Conservation (phyloP, 2,113 vertebrate species). For the Saguinus midas region DNA sequence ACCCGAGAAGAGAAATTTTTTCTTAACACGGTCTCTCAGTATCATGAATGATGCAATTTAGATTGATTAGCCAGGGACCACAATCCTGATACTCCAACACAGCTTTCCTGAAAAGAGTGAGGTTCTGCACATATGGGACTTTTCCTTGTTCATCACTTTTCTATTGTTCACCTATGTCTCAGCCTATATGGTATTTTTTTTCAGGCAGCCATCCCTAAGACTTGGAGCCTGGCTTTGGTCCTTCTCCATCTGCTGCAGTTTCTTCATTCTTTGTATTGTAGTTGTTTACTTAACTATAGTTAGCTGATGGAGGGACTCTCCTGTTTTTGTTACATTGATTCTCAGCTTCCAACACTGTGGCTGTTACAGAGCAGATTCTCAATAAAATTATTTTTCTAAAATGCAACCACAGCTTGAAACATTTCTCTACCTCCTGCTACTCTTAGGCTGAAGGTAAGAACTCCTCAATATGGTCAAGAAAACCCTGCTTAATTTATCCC, state of each 20-base stretch:
- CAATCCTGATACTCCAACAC: background rate
- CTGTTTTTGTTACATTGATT: background rate
- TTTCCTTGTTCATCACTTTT: background rate
- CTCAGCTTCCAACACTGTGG: background rate
- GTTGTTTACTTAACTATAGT: background rate
- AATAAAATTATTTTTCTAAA: background rate
- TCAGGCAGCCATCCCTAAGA: background rate
- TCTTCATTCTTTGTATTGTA: too few species aligned
- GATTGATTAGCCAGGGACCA: background rate
- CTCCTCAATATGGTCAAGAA: background rate
- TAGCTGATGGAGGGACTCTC: background rate
- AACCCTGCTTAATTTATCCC: background rate
- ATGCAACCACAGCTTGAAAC: background rate
- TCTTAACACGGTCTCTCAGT: background rate
- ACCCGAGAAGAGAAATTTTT: too few species aligned
- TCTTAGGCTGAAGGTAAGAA: background rate
- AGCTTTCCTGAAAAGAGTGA: background rate
- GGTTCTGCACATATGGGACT: rapidly evolving
- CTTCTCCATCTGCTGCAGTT: background rate
- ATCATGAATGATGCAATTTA: background rate
- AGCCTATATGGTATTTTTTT: background rate
- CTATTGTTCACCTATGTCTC: background rate
- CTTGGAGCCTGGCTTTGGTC: background rate
- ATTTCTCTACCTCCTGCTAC: background rate
- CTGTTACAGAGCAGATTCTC: background rate